Conservation (phyloP, 2,888 invertebrate genomes). For the Andricus curvator region DNA sequence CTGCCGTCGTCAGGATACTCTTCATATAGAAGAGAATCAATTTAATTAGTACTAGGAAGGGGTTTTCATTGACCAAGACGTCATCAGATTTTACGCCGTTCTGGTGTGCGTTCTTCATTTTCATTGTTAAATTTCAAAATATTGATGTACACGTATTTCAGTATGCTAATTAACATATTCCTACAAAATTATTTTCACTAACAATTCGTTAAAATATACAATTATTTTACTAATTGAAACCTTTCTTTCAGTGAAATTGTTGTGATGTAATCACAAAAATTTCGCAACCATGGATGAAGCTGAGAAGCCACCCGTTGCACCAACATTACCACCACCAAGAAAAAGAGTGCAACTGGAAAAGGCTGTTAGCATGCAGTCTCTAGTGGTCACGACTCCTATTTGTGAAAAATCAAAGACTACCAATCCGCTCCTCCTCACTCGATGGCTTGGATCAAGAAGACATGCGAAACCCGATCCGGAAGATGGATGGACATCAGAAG, state of each 20-base stretch:
- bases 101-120: neutral
- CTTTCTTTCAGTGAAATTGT: neutral
- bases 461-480: slow-evolving; percentile 51
- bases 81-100: neutral
- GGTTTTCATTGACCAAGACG: slow-evolving; percentile 26
- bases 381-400: slow-evolving; percentile 50
- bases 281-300: slow-evolving; percentile 27
- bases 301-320: slow-evolving; percentile 48
- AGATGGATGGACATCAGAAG: slow-evolving; percentile 54
- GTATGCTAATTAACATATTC: neutral
- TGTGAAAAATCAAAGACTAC: slow-evolving; percentile 60
- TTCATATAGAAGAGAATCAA: slow-evolving; percentile 10
- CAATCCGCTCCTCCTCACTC: slow-evolving; percentile 64
- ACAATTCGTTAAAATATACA: neutral
- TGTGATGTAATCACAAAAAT: neutral
- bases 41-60: slow-evolving; percentile 28
- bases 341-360: slow-evolving; percentile 70
- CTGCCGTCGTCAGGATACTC: slow-evolving; percentile 25
- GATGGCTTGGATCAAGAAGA: slow-evolving; percentile 63
- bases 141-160: neutral
- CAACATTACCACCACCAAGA: slow-evolving; percentile 55
- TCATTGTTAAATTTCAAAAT: neutral
- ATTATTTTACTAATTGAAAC: slow-evolving; percentile 1
- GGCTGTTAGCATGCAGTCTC: slow-evolving; percentile 63
- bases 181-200: neutral